These are phyloP conservation scores for Oryzias melastigma DNA, from an alignment of 2,113 vertebrate genomes.

Conservation along the genomic window DNA sequence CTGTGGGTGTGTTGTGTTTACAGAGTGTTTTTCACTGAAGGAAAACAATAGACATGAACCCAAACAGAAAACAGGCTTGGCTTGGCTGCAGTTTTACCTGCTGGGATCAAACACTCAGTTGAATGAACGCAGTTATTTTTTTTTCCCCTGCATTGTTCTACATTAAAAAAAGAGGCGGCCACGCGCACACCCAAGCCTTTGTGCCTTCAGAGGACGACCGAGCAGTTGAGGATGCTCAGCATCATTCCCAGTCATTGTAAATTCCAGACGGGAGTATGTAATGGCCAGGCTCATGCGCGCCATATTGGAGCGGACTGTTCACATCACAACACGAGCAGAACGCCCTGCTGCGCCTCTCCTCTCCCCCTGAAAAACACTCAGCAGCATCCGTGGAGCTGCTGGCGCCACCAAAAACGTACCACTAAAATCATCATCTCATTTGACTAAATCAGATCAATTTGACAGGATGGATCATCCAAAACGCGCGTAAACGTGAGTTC, in stretches of 20 bases:
- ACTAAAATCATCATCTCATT: too few relatives aligned
- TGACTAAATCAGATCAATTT: constrained; percentile 49
- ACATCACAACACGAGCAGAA: constrained; percentile 62
- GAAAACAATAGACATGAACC: constrained; percentile 48
- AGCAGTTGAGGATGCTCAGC: constrained; percentile 16
- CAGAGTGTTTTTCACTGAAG: constrained; percentile 1
- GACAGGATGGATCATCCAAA: constrained; percentile 37
- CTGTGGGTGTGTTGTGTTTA: constrained; percentile 36
- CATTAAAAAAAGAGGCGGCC: constrained; percentile 6
- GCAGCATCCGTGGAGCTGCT: constrained; percentile 39
- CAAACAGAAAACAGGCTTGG: constrained; percentile 44
- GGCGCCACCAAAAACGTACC: background rate
- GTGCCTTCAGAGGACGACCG: constrained; percentile 27
- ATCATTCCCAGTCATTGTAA: constrained; percentile 21
- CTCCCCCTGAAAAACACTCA: constrained; percentile 23
- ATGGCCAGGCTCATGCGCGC: constrained; percentile 65
- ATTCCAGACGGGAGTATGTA: constrained; percentile 69
- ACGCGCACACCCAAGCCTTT: constrained; percentile 19
- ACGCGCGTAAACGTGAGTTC: constrained; percentile 54
- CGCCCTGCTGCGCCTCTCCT: constrained; percentile 21
- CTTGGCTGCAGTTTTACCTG: constrained; percentile 21
- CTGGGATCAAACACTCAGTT: constrained; percentile 57
- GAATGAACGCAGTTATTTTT: constrained; percentile 7
- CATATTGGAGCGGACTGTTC: constrained; percentile 70
- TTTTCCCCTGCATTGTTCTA: constrained; percentile 27